A percentile compares a stretch with the other conserved stretches of the same genome.
Evolutionary conservation across 2,113 vertebrate genomes (phyloP).

Genomic region (Prionailurus bengalensis): DNA sequence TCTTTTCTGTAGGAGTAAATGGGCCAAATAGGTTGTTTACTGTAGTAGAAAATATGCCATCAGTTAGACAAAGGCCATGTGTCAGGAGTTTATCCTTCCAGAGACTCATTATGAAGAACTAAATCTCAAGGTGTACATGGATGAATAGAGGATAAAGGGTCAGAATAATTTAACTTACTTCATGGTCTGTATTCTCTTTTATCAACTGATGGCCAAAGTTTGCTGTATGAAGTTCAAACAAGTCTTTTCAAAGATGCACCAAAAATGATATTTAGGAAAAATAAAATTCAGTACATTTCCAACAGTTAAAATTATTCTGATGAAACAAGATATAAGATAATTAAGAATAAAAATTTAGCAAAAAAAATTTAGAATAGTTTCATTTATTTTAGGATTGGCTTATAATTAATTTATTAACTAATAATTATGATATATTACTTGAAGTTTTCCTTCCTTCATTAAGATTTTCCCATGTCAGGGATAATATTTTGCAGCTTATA

Average conservation of each 20-base stretch:
- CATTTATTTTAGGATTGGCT: not conserved
- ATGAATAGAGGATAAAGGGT: not conserved
- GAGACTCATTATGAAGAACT: not conserved
- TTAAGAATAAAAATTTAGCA: not conserved
- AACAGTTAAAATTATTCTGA: slow-evolving; percentile 15
- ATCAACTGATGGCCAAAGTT: not conserved
- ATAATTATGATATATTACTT: not conserved
- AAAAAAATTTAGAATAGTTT: slow-evolving; percentile 30
- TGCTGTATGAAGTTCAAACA: slow-evolving; percentile 40
- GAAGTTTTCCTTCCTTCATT: slow-evolving; percentile 29
- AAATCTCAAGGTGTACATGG: not conserved
- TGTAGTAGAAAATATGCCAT: slow-evolving; percentile 21
- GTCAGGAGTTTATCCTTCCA: not conserved
- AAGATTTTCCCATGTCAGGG: slow-evolving; percentile 45
- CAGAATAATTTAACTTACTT: not conserved
- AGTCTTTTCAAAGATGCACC: slow-evolving; percentile 39
- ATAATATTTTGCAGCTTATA: slow-evolving; percentile 75
- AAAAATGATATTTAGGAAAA: not conserved
- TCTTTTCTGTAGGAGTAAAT: not conserved
- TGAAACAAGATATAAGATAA: not conserved
- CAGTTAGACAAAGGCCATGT: not conserved
- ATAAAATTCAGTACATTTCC: not conserved
- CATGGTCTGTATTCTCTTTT: slow-evolving; percentile 13
- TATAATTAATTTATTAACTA: slow-evolving; percentile 36
- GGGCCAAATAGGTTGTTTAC: not conserved